Conservation (phyloP, 2,888 invertebrate genomes). For the Dilophus febrilis region DNA sequence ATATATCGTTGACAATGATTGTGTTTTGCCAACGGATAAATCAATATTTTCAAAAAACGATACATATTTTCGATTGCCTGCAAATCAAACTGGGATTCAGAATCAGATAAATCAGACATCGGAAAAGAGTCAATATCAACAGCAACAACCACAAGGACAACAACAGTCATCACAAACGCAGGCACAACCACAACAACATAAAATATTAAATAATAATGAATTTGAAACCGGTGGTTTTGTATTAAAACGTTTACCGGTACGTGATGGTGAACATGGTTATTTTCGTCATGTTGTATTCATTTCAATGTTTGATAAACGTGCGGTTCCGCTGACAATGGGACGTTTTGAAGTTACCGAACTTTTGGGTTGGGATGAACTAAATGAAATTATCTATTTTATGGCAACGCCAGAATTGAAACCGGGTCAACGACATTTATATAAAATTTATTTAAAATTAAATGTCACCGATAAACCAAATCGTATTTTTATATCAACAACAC, state of each 20-base stretch:
- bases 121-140: not conserved
- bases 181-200: not conserved
- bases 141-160: not conserved
- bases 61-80: too few relatives aligned
- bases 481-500: slow-evolving; percentile 26
- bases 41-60: slow-evolving; percentile 23
- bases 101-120: too few relatives aligned
- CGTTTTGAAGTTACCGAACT: slow-evolving; percentile 57
- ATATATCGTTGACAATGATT: slow-evolving; percentile 29
- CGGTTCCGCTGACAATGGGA: slow-evolving; percentile 47
- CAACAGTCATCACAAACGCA: not conserved
- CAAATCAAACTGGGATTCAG: too few relatives aligned
- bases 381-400: slow-evolving; percentile 59
- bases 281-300: slow-evolving; percentile 38
- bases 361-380: slow-evolving; percentile 58
- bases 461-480: slow-evolving; percentile 27
- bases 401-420: slow-evolving; percentile 63
- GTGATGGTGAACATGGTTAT: slow-evolving; percentile 42
- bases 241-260: slow-evolving; percentile 39
- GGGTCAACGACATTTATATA: slow-evolving; percentile 66
- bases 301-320: slow-evolving; percentile 26
- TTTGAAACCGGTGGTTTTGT: slow-evolving; percentile 21
- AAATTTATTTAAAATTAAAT: slow-evolving; percentile 37
- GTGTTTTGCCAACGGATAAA: slow-evolving; percentile 26
- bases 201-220: slow-evolving; percentile 4